phyloP scores from a whole-genome alignment of 2,888 invertebrate genomes.

The Phorcus lineatus region DNA sequence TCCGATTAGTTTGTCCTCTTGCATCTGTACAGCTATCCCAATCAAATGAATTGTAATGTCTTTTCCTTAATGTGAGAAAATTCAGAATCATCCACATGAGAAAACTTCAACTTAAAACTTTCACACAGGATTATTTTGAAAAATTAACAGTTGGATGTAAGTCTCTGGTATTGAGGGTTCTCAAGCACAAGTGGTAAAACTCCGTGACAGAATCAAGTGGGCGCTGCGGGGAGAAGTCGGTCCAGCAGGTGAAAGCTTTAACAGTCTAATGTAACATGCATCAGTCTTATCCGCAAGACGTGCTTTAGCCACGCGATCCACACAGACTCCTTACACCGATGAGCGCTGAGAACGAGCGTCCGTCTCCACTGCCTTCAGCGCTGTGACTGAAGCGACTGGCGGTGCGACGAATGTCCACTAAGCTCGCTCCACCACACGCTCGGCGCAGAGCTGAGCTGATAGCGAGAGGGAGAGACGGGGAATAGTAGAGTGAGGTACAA shows the following conservation, averaged over 20 bases:
- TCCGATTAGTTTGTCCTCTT: background rate
- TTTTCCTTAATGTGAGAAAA: background rate
- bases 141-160: background rate
- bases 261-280: conserved; percentile 3
- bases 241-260: background rate
- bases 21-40: background rate
- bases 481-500: background rate
- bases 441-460: background rate
- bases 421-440: background rate
- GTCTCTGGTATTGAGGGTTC: background rate
- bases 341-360: background rate
- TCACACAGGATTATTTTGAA: background rate
- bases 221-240: background rate
- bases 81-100: background rate
- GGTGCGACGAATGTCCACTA: too few species aligned
- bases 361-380: background rate
- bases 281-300: background rate
- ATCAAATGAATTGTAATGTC: background rate
- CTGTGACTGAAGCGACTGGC: background rate
- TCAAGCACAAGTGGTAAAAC: background rate
- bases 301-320: conserved; percentile 7
- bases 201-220: background rate
- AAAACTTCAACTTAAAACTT: background rate
- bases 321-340: background rate
- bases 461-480: background rate